A percentile compares a stretch with the other conserved stretches of the same genome.
Evolutionary conservation across 2,797 vertebrate species (phyloP).

Genomic region (Nothura maculosa): DNA sequence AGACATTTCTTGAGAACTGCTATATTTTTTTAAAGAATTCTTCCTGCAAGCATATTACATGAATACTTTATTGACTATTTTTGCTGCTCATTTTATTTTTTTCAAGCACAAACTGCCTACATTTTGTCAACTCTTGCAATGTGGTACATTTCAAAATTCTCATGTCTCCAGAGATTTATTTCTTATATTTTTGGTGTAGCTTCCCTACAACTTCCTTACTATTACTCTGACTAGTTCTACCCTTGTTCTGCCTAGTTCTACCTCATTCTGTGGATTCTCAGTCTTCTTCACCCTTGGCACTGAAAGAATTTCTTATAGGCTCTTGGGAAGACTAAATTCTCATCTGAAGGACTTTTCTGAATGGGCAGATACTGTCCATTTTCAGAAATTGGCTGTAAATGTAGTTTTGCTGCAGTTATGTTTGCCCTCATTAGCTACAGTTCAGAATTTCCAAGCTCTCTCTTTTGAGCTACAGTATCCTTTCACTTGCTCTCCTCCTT

Average conservation of each 20-base stretch:
- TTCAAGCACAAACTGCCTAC: background rate
- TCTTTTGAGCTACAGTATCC: background rate
- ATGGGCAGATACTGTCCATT: background rate
- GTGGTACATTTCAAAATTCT: background rate
- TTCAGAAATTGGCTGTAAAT: constrained; percentile 16
- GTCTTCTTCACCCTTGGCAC: background rate
- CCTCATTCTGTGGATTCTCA: background rate
- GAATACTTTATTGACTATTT: background rate
- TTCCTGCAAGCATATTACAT: background rate
- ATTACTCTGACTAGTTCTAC: background rate
- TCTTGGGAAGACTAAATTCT: background rate
- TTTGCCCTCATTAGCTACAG: constrained; percentile 1
- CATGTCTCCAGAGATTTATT: background rate
- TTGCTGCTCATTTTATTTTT: background rate
- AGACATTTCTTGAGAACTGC: background rate
- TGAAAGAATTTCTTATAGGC: background rate
- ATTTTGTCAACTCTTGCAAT: background rate
- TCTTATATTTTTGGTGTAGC: background rate
- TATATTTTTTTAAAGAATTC: background rate
- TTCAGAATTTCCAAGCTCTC: background rate
- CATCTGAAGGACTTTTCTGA: background rate
- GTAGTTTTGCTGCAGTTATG: constrained; percentile 20
- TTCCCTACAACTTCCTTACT: background rate
- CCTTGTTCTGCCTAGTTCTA: background rate
- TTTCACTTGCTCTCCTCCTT: background rate